A percentile compares a stretch with the other conserved stretches of the same genome.
Evolutionary conservation across 1,140 invertebrate species (phyloP).

Genomic region (Solenopsis invicta): DNA sequence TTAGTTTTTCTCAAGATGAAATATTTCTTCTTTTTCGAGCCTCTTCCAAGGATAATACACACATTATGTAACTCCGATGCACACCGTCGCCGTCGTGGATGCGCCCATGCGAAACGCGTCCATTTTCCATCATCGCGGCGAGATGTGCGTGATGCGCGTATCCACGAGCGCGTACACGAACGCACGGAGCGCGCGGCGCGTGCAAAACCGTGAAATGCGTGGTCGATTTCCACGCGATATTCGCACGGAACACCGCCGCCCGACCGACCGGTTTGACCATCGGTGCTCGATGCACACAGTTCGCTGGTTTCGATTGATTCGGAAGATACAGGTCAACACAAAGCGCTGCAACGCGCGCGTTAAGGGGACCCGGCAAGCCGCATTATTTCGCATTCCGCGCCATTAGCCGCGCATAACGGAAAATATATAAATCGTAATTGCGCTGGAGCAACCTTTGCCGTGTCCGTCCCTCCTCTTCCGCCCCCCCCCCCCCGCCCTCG

Average conservation of each 20-base stretch:
- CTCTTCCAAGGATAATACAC: constrained; percentile 7
- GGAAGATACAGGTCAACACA: constrained; percentile 36
- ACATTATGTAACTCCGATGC: neutral
- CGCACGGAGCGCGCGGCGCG: neutral
- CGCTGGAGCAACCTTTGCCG: constrained; percentile 13
- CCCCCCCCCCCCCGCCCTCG: neutral
- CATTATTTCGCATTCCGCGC: constrained; percentile 48
- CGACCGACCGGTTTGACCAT: constrained; percentile 35
- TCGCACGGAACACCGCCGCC: constrained; percentile 29
- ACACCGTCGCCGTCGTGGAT: neutral
- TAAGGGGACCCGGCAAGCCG: constrained; percentile 15
- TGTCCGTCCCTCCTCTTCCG: neutral
- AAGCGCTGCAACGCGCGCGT: constrained; percentile 8
- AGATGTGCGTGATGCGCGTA: too few species aligned
- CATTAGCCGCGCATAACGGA: constrained; percentile 24
- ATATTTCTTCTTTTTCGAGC: neutral
- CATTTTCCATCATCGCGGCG: constrained; percentile 30
- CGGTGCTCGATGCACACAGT: constrained; percentile 46
- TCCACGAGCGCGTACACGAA: too few species aligned
- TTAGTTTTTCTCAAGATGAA: neutral
- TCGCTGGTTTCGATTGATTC: constrained; percentile 55
- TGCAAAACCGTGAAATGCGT: constrained; percentile 51
- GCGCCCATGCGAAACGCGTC: constrained; percentile 5
- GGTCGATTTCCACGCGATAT: constrained; percentile 50
- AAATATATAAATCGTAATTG: constrained; percentile 52